Base-by-base conservation (phyloP, 2,797 vertebrate species). In the Artibeus jamaicensis region DNA sequence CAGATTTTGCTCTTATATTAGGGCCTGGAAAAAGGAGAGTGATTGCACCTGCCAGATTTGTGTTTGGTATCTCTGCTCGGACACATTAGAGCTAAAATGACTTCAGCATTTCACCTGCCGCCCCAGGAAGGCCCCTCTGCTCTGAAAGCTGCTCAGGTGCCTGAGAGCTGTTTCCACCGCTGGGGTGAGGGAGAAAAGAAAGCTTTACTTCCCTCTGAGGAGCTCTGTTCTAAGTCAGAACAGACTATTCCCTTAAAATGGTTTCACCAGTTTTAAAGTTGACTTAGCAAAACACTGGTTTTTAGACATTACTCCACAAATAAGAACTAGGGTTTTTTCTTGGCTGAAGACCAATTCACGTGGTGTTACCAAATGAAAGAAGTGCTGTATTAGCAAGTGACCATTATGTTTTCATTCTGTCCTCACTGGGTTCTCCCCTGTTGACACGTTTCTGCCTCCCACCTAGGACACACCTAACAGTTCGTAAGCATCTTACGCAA, bases 381-480 rank as follows among this genome's bases (percentile, higher is more conserved):
- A 46, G 4, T 46, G 22, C 32, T 78, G 2, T 77, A 18, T 79
- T 70, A 90, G 73, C 73, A 89, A 62, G 46, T 48, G 82, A 24
- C 57, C 24, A 6, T 74, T 78, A 21, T 44, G 22, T 71, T 91
- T 92, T 57, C 77, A 59, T 71, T 67, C 12, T 89, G 7, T 34
- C n/a, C n/a, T 81, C 34, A 29, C 22, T 44, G 22, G 19, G 74
- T 81, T 94, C 50, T 76, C 39, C 50, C 87, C 88, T 59, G 70
- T 82, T 77, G 85, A 96, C 96, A 89, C 34, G 46, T 84, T 74
- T 81, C 39, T 93, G 81, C 68, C 29, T 89, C 78, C 87, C 50
- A 19, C 16, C 12, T 50, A 48, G 42, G 77, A 24, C 44, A 8
- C 21, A 46, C 2, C 68, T 87, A 57, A 46, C 1, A n/a, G 82